Conservation (phyloP, 23 tunicate genomes). For the Halocynthia roretzi region DNA sequence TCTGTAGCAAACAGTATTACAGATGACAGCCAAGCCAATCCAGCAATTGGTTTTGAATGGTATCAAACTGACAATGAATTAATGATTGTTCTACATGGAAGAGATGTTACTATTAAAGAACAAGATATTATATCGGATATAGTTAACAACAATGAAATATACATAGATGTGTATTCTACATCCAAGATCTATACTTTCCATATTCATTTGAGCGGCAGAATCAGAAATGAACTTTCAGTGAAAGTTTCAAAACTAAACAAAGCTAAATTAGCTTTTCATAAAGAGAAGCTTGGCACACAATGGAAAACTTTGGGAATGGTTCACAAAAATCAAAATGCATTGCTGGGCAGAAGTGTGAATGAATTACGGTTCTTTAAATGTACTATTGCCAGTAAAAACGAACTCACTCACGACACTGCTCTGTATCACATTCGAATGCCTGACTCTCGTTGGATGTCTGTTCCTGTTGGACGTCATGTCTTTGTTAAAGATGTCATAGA, state of each 20-base stretch:
- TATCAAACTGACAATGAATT: constrained; percentile 11
- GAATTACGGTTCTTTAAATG: constrained; percentile 22
- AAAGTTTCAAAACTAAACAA: constrained; percentile 7
- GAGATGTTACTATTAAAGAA: background rate
- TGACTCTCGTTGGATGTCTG: constrained; percentile 25
- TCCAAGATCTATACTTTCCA: background rate
- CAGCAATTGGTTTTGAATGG: constrained; percentile 7
- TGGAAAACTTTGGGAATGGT: constrained; percentile 28
- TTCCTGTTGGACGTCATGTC: constrained; percentile 67
- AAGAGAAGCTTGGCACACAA: background rate
- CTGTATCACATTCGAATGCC: constrained; percentile 44
- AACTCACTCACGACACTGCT: constrained; percentile 62
- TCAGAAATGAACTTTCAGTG: background rate
- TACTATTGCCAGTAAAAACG: constrained; percentile 22
- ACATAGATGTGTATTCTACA: background rate
- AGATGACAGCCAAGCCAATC: background rate
- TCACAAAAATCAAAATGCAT: constrained; percentile 3
- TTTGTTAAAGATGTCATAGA: constrained; percentile 52
- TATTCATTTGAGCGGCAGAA: background rate
- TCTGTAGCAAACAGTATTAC: background rate
- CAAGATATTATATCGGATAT: constrained; percentile 7
- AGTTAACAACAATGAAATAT: background rate
- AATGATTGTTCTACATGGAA: background rate
- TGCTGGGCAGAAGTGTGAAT: background rate
- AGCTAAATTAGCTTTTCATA: constrained; percentile 23